A percentile compares a stretch with the other conserved stretches of the same genome.
These are phyloP conservation scores for Sericinus montela DNA, from an alignment of 2,888 invertebrate species.

Conservation along the genomic window DNA sequence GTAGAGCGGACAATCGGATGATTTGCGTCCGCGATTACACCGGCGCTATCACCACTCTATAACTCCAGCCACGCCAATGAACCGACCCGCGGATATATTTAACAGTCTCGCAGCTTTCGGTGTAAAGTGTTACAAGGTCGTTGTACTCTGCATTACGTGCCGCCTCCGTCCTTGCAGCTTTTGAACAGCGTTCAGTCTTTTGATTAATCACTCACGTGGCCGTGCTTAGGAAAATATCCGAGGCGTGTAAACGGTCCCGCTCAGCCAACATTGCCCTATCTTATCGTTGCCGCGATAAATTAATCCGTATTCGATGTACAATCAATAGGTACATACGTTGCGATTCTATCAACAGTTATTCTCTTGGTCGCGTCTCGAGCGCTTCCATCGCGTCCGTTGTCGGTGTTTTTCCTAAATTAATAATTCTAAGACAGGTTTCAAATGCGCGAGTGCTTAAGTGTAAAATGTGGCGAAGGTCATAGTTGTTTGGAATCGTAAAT, in stretches of 20 bases:
- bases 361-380: constrained; percentile 54
- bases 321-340: constrained; percentile 56
- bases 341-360: constrained; percentile 62
- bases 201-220: constrained; percentile 8
- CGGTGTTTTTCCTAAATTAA: constrained; percentile 23
- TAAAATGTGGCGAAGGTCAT: constrained; percentile 12
- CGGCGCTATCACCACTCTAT: background rate
- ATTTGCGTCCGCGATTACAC: constrained; percentile 23
- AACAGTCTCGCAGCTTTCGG: constrained; percentile 5
- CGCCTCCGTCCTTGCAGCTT: constrained; percentile 15
- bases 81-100: background rate
- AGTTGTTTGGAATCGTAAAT: constrained; percentile 4
- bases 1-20: constrained; percentile 33
- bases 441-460: constrained; percentile 1
- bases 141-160: constrained; percentile 26
- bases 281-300: constrained; percentile 70
- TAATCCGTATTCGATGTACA: constrained; percentile 62
- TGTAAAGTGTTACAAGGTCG: constrained; percentile 26
- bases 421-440: background rate
- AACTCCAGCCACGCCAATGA: background rate
- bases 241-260: constrained; percentile 32
- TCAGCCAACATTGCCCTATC: constrained; percentile 47
- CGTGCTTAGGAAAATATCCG: constrained; percentile 33
- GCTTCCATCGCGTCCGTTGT: constrained; percentile 36
- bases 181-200: constrained; percentile 3